Evolutionary conservation across 2,113 vertebrate genomes (phyloP), one percentile per base, ranked within the genome.

Genomic region (Leucoraja erinaceus): DNA sequence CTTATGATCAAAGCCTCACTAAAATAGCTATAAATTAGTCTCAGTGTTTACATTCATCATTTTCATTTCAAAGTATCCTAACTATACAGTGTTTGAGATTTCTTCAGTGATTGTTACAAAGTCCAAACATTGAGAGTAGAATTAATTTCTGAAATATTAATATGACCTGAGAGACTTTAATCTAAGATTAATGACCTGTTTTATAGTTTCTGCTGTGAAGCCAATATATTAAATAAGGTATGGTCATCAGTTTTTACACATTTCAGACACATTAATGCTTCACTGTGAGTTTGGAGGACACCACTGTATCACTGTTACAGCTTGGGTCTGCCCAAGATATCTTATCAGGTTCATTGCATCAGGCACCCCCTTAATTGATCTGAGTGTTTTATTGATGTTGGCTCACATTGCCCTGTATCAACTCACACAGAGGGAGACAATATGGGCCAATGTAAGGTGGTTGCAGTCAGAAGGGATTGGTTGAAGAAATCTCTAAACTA

Each of bases 151-250:
- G 68, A 91, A 91, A 91, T 91, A 54, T 72, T 91, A 91, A 72
- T 47, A 25, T 74, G 90, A 54, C 66, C 20, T 16, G 1, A 74
- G 68, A 38, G 90, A 33, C 66, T 91, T 54, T 70, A 91, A 72
- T 91, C 66, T 74, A 74, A 54, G 90, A 91, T 91, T 91, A 91
- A 91, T 74, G 66, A 91, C 38, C 22, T 72, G 68, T 91, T 91
- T 91, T 68, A 91, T 91, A 47, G 66, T 91, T 91, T 74, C 68
- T 91, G 18, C 66, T 72, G 38, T 25, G 90, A 91, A 54, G 66
- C 66, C 68, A 72, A 74, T 91, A 91, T 72, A 38, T 91, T 91
- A 91, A 90, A 18, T 90, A 90, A 91, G 25, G 90, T 47, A 91
- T 12, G 9, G 70, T 47, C 68, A 91, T 91, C 68, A 91, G 90